Conservation (phyloP, 2,888 invertebrate species). For the Oscheius sp. region DNA sequence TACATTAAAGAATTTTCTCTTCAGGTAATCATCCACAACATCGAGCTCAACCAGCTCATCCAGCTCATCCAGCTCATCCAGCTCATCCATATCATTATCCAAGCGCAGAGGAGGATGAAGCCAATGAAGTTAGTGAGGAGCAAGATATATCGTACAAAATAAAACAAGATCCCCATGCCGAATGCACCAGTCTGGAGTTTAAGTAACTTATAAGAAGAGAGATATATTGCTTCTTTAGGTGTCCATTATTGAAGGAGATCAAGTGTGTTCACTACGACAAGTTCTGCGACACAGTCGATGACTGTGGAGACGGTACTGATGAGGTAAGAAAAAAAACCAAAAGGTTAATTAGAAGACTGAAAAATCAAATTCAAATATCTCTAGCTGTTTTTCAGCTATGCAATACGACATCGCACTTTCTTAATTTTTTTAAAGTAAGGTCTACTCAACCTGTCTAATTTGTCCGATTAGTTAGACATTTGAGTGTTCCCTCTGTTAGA, state of each 20-base stretch:
- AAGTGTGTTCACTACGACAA: constrained; percentile 82
- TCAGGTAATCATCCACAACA: constrained; percentile 2
- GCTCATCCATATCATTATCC: not conserved
- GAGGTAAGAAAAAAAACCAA: constrained; percentile 75
- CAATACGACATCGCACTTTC: not conserved
- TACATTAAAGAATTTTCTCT: too few relatives aligned
- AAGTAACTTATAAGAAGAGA: constrained; percentile 30
- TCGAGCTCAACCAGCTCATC: not conserved
- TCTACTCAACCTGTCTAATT: not conserved
- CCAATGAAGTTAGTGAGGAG: not conserved
- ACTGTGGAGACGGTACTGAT: constrained; percentile 82
- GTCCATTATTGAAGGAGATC: constrained; percentile 50
- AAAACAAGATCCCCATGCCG: constrained; percentile 29
- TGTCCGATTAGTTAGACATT: not conserved
- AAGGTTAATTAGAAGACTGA: not conserved
- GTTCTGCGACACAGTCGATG: constrained; percentile 79
- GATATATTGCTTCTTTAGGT: constrained; percentile 32
- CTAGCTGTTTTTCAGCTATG: not conserved
- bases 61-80: constrained; percentile 2
- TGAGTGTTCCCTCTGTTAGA: not conserved
- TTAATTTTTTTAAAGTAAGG: not conserved
- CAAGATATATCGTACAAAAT: too few relatives aligned
- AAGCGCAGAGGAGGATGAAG: constrained; percentile 5
- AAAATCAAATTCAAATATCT: too few relatives aligned
- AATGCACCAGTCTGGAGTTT: constrained; percentile 64